Percentiles rank a stretch among this genome's conserved stretches.
phyloP scores from a whole-genome alignment of 1,140 invertebrate species.

The Glossosoma conforme region DNA sequence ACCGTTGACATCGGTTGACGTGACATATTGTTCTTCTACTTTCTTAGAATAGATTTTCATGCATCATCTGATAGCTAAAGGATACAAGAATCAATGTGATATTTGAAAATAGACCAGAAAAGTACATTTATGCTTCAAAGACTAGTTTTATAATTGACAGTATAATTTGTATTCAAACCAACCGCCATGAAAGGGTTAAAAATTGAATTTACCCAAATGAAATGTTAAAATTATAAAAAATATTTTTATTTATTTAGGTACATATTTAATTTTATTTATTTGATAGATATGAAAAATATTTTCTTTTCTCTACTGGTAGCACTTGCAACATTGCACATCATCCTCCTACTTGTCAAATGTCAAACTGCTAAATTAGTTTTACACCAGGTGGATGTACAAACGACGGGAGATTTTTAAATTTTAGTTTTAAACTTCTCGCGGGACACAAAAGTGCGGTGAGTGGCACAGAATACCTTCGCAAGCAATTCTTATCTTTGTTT shows the following conservation, averaged over 20 bases:
- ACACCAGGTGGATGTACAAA: slow-evolving; percentile 18
- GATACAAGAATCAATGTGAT: no score
- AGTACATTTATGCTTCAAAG: no score
- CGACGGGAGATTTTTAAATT: slow-evolving; percentile 12
- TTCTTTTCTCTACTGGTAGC: background rate
- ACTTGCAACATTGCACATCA: background rate
- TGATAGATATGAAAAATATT: background rate
- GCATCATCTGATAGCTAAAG: no score
- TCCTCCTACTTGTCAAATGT: slow-evolving; percentile 20
- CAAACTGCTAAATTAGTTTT: slow-evolving; percentile 21
- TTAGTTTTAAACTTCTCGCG: slow-evolving; percentile 13
- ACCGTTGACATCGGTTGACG: no score
- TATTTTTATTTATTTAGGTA: background rate
- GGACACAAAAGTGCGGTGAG: slow-evolving; percentile 9
- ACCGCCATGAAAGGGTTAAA: no score
- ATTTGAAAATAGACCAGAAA: no score
- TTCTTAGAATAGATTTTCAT: no score
- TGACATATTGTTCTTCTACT: no score
- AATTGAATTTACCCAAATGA: background rate
- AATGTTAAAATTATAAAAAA: background rate
- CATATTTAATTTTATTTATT: background rate
- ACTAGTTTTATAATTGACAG: no score
- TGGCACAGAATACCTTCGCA: no score
- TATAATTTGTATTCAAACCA: no score
- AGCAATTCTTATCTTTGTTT: no score